These are phyloP conservation scores for Polymixis lichenea DNA, from an alignment of 2,888 invertebrate species.

Conservation along the genomic window DNA sequence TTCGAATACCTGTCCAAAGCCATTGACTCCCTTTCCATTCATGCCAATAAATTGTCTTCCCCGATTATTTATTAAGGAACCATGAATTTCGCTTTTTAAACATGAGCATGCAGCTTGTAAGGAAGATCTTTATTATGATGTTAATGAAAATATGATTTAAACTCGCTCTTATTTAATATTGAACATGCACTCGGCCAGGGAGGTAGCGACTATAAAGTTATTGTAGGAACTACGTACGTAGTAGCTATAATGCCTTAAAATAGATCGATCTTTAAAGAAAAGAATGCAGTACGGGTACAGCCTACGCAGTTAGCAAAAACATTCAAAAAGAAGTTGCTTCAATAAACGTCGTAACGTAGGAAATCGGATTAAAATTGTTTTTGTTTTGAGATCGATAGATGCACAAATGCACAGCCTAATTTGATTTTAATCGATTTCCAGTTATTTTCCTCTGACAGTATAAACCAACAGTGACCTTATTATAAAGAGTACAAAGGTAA, in stretches of 20 bases:
- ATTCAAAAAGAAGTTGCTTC: not conserved
- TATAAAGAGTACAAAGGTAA: no score
- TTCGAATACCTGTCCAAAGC: conserved; percentile 1
- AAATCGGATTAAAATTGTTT: not conserved
- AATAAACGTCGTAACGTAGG: not conserved
- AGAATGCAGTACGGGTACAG: conserved; percentile 34
- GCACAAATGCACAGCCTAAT: not conserved
- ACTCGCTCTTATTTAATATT: conserved; percentile 49
- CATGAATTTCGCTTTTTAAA: conserved; percentile 46
- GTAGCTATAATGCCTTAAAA: conserved; percentile 40
- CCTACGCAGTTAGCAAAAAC: conserved; percentile 13
- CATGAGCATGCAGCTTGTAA: conserved; percentile 40
- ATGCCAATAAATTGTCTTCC: conserved; percentile 33
- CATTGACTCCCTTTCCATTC: conserved; percentile 16
- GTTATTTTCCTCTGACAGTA: no score
- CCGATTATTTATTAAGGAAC: conserved; percentile 40
- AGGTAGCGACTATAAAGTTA: conserved; percentile 16
- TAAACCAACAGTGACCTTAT: no score
- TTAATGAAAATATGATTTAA: conserved; percentile 61
- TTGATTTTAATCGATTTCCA: no score
- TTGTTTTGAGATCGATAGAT: not conserved
- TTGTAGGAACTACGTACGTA: not conserved
- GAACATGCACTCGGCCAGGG: conserved; percentile 15
- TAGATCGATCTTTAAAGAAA: conserved; percentile 55
- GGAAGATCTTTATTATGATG: conserved; percentile 60